Conservation (phyloP, 1,140 invertebrate genomes). For the Acromyrmex charruanus region DNA sequence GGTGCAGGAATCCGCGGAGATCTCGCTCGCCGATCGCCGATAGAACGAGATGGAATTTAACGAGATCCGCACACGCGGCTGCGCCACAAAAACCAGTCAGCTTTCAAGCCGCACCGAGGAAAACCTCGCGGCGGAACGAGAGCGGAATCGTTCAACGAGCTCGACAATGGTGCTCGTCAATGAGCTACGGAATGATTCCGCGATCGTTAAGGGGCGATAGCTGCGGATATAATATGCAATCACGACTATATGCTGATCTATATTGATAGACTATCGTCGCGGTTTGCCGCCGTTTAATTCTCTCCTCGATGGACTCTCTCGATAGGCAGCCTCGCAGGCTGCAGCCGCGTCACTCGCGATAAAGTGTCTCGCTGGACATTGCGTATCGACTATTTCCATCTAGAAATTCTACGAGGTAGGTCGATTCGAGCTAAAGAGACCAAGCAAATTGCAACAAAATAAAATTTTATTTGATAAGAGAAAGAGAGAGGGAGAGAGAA, state of each 20-base stretch:
- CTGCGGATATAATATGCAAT: conserved; percentile 58
- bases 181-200: conserved; percentile 54
- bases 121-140: conserved; percentile 59
- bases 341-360: conserved; percentile 33
- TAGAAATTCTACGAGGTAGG: conserved; percentile 45
- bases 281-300: conserved; percentile 60
- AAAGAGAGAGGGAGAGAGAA: no score
- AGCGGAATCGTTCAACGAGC: conserved; percentile 46
- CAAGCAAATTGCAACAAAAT: conserved; percentile 6
- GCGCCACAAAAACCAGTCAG: conserved; percentile 65
- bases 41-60: conserved; percentile 61
- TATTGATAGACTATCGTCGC: conserved; percentile 60
- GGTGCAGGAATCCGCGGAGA: conserved; percentile 34
- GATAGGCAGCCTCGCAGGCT: conserved; percentile 23
- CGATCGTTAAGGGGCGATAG: conserved; percentile 54
- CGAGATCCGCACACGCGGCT: conserved; percentile 59
- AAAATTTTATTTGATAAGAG: conserved; percentile 2
- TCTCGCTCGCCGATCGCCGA: conserved; percentile 56
- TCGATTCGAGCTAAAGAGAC: not conserved
- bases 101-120: conserved; percentile 46
- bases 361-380: conserved; percentile 38
- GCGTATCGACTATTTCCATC: conserved; percentile 42
- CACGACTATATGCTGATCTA: conserved; percentile 56
- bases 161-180: conserved; percentile 54
- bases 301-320: conserved; percentile 31